Evolutionary conservation across 2,113 vertebrate genomes (phyloP).

Genomic region (Panurus biarmicus): DNA sequence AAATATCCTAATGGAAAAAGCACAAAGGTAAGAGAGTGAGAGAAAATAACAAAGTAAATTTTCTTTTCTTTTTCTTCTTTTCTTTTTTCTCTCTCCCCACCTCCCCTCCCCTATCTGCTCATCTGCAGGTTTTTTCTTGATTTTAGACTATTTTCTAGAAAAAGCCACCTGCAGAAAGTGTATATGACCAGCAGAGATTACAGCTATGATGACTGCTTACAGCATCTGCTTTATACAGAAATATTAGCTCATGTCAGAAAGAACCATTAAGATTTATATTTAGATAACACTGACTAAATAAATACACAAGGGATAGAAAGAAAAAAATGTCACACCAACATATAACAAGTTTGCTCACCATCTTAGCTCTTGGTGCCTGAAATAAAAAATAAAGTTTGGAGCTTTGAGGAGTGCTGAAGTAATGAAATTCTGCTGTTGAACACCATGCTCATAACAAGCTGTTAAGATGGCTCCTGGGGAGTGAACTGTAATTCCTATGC

Average conservation of each 20-base stretch:
- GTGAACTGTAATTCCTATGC: not conserved
- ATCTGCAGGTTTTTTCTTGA: not conserved
- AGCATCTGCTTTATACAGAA: not conserved
- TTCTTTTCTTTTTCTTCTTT: too few relatives aligned
- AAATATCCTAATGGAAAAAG: not conserved
- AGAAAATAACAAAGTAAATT: not conserved
- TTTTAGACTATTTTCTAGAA: not conserved
- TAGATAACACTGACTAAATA: not conserved
- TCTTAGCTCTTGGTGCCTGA: not conserved
- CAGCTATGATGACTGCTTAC: not conserved
- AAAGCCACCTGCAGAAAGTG: not conserved
- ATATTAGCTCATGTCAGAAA: not conserved
- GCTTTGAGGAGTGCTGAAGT: not conserved
- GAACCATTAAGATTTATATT: not conserved
- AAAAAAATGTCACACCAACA: not conserved
- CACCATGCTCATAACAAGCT: not conserved
- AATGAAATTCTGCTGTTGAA: not conserved
- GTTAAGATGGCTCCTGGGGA: not conserved
- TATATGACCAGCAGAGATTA: not conserved
- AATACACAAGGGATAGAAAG: not conserved
- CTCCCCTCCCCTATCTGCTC: not conserved
- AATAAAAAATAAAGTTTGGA: not conserved
- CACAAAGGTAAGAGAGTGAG: not conserved
- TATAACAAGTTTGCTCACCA: not conserved
- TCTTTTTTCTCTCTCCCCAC: too few relatives aligned